These are phyloP conservation scores for Epirrhoe alternata DNA, from an alignment of 2,888 invertebrate species.

Conservation along the genomic window DNA sequence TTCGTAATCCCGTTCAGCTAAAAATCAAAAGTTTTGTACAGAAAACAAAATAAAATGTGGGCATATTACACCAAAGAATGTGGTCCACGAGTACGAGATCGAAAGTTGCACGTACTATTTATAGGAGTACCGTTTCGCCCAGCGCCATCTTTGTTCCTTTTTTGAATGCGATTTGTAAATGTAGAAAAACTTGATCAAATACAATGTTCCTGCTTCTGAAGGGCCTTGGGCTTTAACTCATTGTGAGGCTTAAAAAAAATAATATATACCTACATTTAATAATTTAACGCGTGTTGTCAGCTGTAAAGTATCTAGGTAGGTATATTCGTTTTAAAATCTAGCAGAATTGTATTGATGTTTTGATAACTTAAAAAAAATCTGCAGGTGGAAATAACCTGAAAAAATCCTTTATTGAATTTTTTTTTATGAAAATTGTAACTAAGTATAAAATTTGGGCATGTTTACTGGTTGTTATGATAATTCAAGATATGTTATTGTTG, in stretches of 20 bases:
- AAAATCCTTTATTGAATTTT: too few species aligned
- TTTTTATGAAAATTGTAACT: too few species aligned
- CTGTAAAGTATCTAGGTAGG: too few species aligned
- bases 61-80: slow-evolving; percentile 42
- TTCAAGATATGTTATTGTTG: too few species aligned
- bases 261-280: not conserved
- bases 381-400: too few species aligned
- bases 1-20: not conserved
- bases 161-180: slow-evolving; percentile 28
- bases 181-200: slow-evolving; percentile 30
- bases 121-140: slow-evolving; percentile 51
- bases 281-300: too few species aligned
- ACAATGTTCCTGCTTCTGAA: slow-evolving; percentile 12
- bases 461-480: too few species aligned
- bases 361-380: too few species aligned
- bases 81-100: slow-evolving; percentile 50
- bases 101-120: slow-evolving; percentile 61
- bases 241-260: not conserved
- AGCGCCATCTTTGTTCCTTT: slow-evolving; percentile 28
- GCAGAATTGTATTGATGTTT: too few species aligned
- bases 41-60: slow-evolving; percentile 30
- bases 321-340: too few species aligned
- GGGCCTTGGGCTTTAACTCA: slow-evolving; percentile 6
- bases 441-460: too few species aligned
- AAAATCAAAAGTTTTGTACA: slow-evolving; percentile 5